Percentiles rank a stretch among this genome's conserved stretches.
phyloP scores from a whole-genome alignment of 2,113 vertebrate species.

The Willisornis vidua region DNA sequence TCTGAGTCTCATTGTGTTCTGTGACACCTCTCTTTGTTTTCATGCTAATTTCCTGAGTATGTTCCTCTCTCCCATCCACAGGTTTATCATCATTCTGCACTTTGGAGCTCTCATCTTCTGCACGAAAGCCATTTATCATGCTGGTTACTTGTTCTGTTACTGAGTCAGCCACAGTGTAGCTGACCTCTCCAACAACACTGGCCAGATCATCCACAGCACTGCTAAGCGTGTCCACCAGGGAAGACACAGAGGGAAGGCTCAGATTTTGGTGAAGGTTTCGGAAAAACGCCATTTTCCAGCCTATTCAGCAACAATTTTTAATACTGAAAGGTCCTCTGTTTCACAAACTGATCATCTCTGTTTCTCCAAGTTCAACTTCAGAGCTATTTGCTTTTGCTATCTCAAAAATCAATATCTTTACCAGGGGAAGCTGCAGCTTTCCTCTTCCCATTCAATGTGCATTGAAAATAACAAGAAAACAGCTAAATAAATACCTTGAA shows the following conservation, averaged over 20 bases:
- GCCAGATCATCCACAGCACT: constrained; percentile 88
- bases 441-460: constrained; percentile 23
- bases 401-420: not conserved
- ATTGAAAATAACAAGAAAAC: constrained; percentile 24
- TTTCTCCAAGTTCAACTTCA: not conserved
- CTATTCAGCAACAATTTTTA: not conserved
- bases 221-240: constrained; percentile 86
- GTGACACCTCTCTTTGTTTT: not conserved
- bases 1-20: constrained; percentile 8
- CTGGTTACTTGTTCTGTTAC: constrained; percentile 90
- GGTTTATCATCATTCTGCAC: not conserved
- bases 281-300: constrained; percentile 90
- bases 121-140: constrained; percentile 82
- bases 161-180: constrained; percentile 86
- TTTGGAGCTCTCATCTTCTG: constrained; percentile 73
- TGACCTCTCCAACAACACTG: constrained; percentile 83
- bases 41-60: not conserved
- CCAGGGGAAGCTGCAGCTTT: not conserved
- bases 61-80: not conserved
- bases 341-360: constrained; percentile 18
- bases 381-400: constrained; percentile 9
- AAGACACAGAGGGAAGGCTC: constrained; percentile 85
- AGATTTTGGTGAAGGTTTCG: constrained; percentile 89
- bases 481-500: constrained; percentile 51
- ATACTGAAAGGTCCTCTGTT: not conserved